Evolutionary conservation across 1,140 invertebrate species (phyloP), one percentile per base, ranked within the genome.

Genomic region (Globodera rostochiensis): DNA sequence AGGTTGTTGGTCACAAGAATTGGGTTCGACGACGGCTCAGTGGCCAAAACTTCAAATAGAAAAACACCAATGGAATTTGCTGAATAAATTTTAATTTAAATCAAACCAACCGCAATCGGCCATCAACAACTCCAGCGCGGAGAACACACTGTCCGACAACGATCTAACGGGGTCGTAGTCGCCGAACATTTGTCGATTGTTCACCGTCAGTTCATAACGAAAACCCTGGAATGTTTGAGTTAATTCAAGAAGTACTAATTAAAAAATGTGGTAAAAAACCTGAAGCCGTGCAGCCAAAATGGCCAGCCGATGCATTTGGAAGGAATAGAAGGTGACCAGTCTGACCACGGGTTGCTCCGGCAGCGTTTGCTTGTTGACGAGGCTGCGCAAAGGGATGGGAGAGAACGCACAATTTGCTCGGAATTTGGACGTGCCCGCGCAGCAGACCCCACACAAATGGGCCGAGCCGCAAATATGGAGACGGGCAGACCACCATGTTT

Each of bases 271-370:
- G 0, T n/a, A n/a, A 15, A 19, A 60, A 25, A 80, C 87, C 77
- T 88, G 88, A 45, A 89, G 76, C 11, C 88, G 66, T 6, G 88
- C 88, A 57, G 80, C 87, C 11, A 89, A 80, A 73, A 90, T 86
- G 21, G 88, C 88, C 60, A 89, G 67, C 6, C 79, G 75, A 76
- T 88, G 88, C 86, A 90, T 90, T 87, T 89, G 89, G 73, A 77
- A 77, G 19, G 80, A 84, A 75, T 89, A 89, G 80, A 89, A 89
- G 47, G 77, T 80, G 21, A 89, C 88, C 25, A 89, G 77, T 13
- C 77, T 74, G 25, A 79, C 83, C 13, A 89, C 82, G 11, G 88
- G 84, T 19, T 77, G 74, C 64, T 85, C 83, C 9, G 85, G 87
- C 19, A 89, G 80, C 15, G 81, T 76, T 36, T 77, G n/a, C 71